Conservation (phyloP, 2,888 invertebrate species). For the Orgyia antiqua region DNA sequence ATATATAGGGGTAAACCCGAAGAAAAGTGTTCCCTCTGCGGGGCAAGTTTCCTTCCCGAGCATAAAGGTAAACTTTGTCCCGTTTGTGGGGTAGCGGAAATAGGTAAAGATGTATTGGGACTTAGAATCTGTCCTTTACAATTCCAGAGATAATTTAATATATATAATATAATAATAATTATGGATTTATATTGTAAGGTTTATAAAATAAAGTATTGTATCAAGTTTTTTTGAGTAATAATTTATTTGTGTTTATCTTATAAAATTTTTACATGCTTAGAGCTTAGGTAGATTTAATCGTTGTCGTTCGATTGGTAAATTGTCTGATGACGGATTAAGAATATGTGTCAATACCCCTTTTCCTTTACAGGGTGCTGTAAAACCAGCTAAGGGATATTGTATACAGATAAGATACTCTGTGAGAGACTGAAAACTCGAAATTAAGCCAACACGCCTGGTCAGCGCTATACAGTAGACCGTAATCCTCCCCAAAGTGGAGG, state of each 20-base stretch:
- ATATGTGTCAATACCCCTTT: no score
- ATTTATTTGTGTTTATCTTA: slow-evolving; percentile 19
- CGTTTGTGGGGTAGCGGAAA: slow-evolving; percentile 92
- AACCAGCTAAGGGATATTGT: no score
- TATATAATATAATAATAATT: slow-evolving; percentile 14
- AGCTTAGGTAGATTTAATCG: no score
- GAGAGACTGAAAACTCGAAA: no score
- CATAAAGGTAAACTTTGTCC: slow-evolving; percentile 92
- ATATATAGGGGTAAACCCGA: slow-evolving; percentile 97
- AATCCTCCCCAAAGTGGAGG: no score
- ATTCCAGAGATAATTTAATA: slow-evolving; percentile 59
- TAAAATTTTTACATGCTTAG: no score
- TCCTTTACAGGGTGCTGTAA: no score
- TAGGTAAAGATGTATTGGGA: slow-evolving; percentile 94
- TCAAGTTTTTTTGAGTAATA: slow-evolving; percentile 22
- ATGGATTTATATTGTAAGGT: slow-evolving; percentile 26
- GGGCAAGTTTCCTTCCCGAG: slow-evolving; percentile 91
- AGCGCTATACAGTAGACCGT: no score
- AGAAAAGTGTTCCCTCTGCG: slow-evolving; percentile 94
- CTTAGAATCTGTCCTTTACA: slow-evolving; percentile 86
- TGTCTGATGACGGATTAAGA: no score
- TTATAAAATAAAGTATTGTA: slow-evolving; percentile 31
- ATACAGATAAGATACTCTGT: no score
- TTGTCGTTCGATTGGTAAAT: no score
- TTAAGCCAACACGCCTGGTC: no score